Conservation (phyloP, 2,888 invertebrate species). For the Boloria euphrosyne region DNA sequence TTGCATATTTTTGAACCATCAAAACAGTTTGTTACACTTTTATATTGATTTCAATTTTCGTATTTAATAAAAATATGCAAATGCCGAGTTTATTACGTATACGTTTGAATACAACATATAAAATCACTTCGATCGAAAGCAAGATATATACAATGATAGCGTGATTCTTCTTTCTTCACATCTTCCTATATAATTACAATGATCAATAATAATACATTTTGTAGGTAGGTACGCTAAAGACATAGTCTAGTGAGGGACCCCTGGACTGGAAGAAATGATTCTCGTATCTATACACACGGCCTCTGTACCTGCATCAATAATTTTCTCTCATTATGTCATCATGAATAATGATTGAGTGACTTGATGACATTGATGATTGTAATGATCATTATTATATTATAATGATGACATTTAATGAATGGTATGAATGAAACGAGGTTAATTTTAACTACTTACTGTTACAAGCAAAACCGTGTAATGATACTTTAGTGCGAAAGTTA, state of each 20-base stretch:
- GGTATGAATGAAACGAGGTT: slow-evolving; percentile 28
- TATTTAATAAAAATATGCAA: slow-evolving; percentile 11
- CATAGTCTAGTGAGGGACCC: slow-evolving; percentile 76
- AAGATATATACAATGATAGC: slow-evolving; percentile 59
- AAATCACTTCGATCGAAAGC: slow-evolving; percentile 55
- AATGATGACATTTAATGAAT: slow-evolving; percentile 33
- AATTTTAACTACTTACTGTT: slow-evolving; percentile 12
- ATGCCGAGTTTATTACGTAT: not conserved
- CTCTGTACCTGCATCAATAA: slow-evolving; percentile 81
- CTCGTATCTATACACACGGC: slow-evolving; percentile 80
- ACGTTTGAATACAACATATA: slow-evolving; percentile 56
- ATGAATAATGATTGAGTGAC: slow-evolving; percentile 38
- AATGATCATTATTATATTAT: slow-evolving; percentile 30
- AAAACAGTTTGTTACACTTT: too few relatives aligned
- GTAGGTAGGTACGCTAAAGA: slow-evolving; percentile 79
- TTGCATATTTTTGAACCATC: slow-evolving; percentile 10
- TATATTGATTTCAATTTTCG: not conserved
- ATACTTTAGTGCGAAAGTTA: slow-evolving; percentile 48
- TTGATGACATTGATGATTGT: slow-evolving; percentile 48
- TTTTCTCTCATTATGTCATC: slow-evolving; percentile 55
- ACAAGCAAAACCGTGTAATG: slow-evolving; percentile 19
- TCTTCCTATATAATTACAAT: slow-evolving; percentile 47
- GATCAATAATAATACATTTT: slow-evolving; percentile 78
- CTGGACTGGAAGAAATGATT: slow-evolving; percentile 81
- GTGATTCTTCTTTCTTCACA: slow-evolving; percentile 40